Conservation (phyloP, 35 echinoderm and acorn worm genomes). For the Patiria miniata region DNA sequence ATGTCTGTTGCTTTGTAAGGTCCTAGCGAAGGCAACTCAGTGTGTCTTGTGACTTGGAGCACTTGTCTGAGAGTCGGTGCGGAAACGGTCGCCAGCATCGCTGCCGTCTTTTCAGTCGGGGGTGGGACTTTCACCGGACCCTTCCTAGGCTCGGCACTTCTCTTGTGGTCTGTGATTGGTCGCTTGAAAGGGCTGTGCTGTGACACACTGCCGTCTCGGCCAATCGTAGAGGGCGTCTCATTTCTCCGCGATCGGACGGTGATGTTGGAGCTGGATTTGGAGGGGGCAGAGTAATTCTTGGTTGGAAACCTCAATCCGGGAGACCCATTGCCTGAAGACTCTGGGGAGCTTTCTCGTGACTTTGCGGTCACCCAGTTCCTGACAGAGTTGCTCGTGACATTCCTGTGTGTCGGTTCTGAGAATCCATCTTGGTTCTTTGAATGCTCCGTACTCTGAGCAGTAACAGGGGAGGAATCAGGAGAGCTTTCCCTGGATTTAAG, state of each 20-base stretch:
- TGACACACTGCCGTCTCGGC: neutral
- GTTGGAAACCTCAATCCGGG: neutral
- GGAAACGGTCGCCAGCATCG: too few species aligned
- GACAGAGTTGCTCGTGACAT: neutral
- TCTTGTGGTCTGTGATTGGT: neutral
- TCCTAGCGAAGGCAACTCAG: neutral
- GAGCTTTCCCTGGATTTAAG: conserved; percentile 14
- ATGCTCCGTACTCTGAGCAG: neutral
- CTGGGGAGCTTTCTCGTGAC: conserved; percentile 7
- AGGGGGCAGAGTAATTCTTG: neutral
- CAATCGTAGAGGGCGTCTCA: neutral
- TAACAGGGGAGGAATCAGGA: neutral
- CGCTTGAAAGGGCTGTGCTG: neutral
- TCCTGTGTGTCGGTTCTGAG: neutral
- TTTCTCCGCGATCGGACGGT: neutral
- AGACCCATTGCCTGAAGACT: neutral
- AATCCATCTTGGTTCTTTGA: neutral
- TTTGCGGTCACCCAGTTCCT: neutral
- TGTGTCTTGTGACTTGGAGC: neutral
- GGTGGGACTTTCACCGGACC: neutral
- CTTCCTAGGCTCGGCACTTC: neutral
- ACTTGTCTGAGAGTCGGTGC: neutral
- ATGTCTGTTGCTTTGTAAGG: conserved; percentile 14
- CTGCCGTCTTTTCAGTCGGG: neutral
- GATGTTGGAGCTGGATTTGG: neutral